Conservation (phyloP, 2,797 vertebrate species). For the Muscicapa striata region DNA sequence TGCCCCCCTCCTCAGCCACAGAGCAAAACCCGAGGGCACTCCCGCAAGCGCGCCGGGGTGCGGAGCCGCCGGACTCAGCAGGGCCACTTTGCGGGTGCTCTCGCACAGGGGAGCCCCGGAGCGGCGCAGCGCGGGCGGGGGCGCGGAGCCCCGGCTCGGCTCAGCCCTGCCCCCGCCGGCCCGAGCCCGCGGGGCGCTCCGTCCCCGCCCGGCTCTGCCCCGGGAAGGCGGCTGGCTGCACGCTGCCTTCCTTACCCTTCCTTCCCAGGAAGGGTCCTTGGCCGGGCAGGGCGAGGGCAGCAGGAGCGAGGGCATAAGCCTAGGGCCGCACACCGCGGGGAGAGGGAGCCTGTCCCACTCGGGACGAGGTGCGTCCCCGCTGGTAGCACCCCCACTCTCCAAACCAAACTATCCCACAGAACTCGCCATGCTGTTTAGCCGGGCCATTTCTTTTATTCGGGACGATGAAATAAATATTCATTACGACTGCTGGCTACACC, state of each 20-base stretch:
- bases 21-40: neutral
- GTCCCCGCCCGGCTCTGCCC: neutral
- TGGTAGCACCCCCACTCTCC: rapidly evolving
- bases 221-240: neutral
- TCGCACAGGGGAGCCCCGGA: neutral
- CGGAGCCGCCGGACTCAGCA: neutral
- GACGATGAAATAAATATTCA: constrained; percentile 50
- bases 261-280: neutral
- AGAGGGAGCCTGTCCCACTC: neutral
- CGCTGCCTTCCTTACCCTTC: neutral
- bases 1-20: neutral
- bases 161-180: neutral
- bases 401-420: neutral
- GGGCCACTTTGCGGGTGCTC: neutral
- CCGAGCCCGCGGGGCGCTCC: neutral
- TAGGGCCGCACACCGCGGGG: neutral
- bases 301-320: neutral
- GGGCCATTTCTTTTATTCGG: neutral
- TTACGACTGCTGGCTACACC: constrained; percentile 11
- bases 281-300: neutral
- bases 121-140: neutral
- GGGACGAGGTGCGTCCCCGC: neutral
- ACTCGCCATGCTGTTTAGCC: rapidly evolving
- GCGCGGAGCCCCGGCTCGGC: neutral
- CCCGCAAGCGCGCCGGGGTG: neutral